These are phyloP conservation scores for Tapera naevia DNA, from an alignment of 2,797 vertebrate species.

Conservation along the genomic window DNA sequence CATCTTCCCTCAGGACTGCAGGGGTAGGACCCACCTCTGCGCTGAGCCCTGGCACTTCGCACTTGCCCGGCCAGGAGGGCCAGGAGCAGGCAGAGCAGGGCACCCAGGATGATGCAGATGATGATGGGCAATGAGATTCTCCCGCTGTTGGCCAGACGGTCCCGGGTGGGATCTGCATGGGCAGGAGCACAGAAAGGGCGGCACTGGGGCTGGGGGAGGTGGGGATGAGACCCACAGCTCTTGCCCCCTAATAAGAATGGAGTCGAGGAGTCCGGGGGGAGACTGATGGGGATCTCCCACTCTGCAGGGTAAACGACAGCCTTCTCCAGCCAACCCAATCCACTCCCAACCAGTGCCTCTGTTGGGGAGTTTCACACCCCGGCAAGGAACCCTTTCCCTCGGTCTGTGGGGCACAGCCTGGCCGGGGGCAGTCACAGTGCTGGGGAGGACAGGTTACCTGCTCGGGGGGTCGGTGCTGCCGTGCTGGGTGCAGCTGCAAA, in stretches of 20 bases:
- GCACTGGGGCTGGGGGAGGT: neutral
- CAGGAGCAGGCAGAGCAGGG: neutral
- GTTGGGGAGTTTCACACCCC: no score
- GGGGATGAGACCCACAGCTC: neutral
- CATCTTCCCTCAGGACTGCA: no score
- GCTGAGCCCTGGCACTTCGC: no score
- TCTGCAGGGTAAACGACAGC: neutral
- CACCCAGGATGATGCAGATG: neutral
- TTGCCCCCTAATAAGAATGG: neutral
- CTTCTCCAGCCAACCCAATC: neutral
- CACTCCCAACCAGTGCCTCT: neutral
- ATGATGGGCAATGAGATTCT: neutral
- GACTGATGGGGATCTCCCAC: no score
- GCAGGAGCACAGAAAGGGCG: neutral
- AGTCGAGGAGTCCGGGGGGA: no score
- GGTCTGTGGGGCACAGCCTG: neutral
- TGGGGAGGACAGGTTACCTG: neutral
- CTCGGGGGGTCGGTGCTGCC: neutral
- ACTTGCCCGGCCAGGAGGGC: neutral
- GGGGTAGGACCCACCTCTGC: neutral
- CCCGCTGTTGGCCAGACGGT: accelerated
- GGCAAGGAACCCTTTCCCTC: neutral
- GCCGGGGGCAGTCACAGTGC: accelerated
- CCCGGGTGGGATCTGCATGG: neutral
- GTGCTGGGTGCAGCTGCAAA: neutral